Evolutionary conservation across 2,888 invertebrate genomes (phyloP).

Genomic region (Alsophila aescularia): DNA sequence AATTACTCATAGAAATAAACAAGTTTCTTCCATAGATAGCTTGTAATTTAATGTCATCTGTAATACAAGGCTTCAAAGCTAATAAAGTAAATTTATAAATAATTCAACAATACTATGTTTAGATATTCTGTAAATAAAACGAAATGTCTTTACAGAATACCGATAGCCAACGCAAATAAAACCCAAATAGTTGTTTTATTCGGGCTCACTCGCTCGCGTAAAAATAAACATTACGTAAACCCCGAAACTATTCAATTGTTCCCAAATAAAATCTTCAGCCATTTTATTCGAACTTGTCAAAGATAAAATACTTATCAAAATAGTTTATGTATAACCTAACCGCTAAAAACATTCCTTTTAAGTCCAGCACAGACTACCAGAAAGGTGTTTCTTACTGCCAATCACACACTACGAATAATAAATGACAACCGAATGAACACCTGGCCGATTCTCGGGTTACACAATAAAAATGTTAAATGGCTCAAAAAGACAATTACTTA

Average conservation of each 20-base stretch:
- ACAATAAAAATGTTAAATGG: too few species aligned
- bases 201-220: slow-evolving; percentile 3
- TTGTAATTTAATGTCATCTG: slow-evolving; percentile 41
- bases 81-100: slow-evolving; percentile 41
- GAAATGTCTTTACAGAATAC: slow-evolving; percentile 18
- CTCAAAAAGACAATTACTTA: too few species aligned
- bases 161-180: slow-evolving; percentile 1
- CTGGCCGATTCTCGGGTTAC: too few species aligned
- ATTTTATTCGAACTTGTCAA: slow-evolving; percentile 2
- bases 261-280: background rate
- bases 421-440: too few species aligned
- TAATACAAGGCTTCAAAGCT: slow-evolving; percentile 37
- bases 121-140: slow-evolving; percentile 13
- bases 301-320: background rate
- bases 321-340: too few species aligned
- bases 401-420: too few species aligned
- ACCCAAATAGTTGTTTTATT: slow-evolving; percentile 13
- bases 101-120: slow-evolving; percentile 38
- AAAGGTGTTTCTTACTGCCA: too few species aligned
- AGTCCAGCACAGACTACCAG: too few species aligned
- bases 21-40: slow-evolving; percentile 23
- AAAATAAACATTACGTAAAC: slow-evolving; percentile 16
- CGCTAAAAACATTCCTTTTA: too few species aligned
- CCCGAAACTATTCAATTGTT: slow-evolving; percentile 10
- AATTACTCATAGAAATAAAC: background rate